phyloP scores from a whole-genome alignment of 2,113 vertebrate genomes.

The Prolemur simus region DNA sequence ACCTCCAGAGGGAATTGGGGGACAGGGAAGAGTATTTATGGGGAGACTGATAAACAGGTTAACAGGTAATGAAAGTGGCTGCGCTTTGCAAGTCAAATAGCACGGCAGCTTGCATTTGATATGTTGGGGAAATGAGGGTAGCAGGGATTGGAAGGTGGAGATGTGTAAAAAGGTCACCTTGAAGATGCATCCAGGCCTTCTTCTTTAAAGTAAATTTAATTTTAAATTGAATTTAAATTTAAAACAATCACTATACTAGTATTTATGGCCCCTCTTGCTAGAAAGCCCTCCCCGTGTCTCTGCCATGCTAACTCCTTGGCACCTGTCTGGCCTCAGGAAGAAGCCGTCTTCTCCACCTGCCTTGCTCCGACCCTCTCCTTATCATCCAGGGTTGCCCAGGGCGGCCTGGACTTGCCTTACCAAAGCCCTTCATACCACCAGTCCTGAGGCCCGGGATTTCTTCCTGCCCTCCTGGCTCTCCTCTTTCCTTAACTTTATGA shows the following conservation, averaged over 20 bases:
- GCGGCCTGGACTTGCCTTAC: background rate
- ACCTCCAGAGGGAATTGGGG: too few relatives aligned
- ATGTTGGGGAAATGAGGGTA: background rate
- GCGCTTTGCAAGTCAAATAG: background rate
- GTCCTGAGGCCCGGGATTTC: accelerated
- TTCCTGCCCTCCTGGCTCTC: accelerated
- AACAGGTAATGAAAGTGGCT: background rate
- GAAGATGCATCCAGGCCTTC: background rate
- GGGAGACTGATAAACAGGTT: background rate
- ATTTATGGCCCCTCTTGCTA: background rate
- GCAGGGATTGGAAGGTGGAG: background rate
- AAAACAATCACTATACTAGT: background rate
- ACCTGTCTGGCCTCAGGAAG: background rate
- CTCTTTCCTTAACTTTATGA: background rate
- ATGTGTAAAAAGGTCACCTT: background rate
- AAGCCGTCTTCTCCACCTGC: too few relatives aligned
- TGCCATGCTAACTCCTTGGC: background rate
- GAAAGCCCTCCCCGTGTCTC: accelerated
- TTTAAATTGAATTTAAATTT: background rate
- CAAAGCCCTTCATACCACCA: accelerated
- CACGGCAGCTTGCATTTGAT: background rate
- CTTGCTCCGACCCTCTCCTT: too few relatives aligned
- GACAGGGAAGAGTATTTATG: background rate
- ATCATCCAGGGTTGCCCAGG: background rate
- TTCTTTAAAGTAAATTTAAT: background rate